Evolutionary conservation across 2,888 invertebrate genomes (phyloP), one percentile per base, ranked within the genome.

Genomic region (Pheosia tremula): DNA sequence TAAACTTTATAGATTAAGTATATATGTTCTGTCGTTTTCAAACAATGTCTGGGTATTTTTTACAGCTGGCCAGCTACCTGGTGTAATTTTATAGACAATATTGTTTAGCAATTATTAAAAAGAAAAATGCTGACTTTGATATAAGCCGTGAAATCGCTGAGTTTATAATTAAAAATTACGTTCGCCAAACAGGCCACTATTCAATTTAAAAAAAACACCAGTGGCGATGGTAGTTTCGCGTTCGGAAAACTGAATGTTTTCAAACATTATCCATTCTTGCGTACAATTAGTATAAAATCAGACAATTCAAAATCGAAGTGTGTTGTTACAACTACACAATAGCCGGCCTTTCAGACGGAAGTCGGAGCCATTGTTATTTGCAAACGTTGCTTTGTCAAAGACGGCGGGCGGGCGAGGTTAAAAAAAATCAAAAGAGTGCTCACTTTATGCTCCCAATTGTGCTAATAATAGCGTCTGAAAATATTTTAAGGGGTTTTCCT

Each of bases 301-400:
- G 57, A 60, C 62, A 61, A 60, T 49, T 54, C 50, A 47, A 60
- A 59, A 72, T 66, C 62, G 43, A 52, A 39, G 37, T 64, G 63
- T 75, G 68, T 56, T 50, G 37, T 36, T 39, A 55, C 39, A 55
- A 45, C 57, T 13, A 62, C 58, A 74, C 71, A 75, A 68, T 69
- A 52, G 66, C 50, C 63, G 43, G 50, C 58, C 54, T 45, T 41
- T 43, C 2, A 61, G 62, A 69, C 73, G 73, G 74, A 75, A 68
- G 58, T 36, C 66, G 57, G 5, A 3, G n/a, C 66, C 69, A 73
- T 75, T 75, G 76, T 75, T 73, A 67, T 59, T 62, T 59, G 58
- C 59, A 63, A 62, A 45, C 68, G 69, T 11, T 45, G 45, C 56
- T 45, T 6, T 36, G 56, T 49, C 69, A 71, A 69, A 9, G 43